These are phyloP conservation scores for Anadara kagoshimensis DNA, from an alignment of 1,140 invertebrate species.

Conservation along the genomic window DNA sequence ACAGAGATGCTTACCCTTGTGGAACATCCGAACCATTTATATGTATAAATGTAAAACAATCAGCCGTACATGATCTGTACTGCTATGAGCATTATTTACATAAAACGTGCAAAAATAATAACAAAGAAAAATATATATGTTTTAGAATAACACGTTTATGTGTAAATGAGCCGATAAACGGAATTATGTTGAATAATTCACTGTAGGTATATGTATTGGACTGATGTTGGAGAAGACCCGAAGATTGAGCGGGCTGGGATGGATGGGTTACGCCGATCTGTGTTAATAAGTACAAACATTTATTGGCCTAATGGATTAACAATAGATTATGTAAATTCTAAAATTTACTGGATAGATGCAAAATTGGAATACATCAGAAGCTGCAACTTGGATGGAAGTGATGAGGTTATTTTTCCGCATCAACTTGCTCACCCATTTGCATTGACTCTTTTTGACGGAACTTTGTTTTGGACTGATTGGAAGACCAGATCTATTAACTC, in stretches of 20 bases:
- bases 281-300: constrained; percentile 85
- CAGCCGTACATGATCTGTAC: no score
- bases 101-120: no score
- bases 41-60: no score
- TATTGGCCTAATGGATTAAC: constrained; percentile 79
- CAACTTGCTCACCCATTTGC: constrained; percentile 77
- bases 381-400: constrained; percentile 85
- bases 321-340: constrained; percentile 86
- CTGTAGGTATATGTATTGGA: constrained; percentile 89
- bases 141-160: no score
- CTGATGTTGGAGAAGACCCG: constrained; percentile 99
- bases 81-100: no score
- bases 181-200: no score
- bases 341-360: constrained; percentile 96
- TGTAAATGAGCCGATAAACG: no score
- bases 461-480: constrained; percentile 72
- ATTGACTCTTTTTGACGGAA: constrained; percentile 62
- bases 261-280: constrained; percentile 91
- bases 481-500: constrained; percentile 79
- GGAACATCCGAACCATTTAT: no score
- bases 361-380: constrained; percentile 69
- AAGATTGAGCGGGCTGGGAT: constrained; percentile 97
- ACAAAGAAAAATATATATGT: no score
- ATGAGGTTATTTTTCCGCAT: constrained; percentile 81
- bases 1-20: no score